A percentile compares a stretch with the other conserved stretches of the same genome.
phyloP scores from a whole-genome alignment of 2,113 vertebrate species.

The Myodes glareolus region DNA sequence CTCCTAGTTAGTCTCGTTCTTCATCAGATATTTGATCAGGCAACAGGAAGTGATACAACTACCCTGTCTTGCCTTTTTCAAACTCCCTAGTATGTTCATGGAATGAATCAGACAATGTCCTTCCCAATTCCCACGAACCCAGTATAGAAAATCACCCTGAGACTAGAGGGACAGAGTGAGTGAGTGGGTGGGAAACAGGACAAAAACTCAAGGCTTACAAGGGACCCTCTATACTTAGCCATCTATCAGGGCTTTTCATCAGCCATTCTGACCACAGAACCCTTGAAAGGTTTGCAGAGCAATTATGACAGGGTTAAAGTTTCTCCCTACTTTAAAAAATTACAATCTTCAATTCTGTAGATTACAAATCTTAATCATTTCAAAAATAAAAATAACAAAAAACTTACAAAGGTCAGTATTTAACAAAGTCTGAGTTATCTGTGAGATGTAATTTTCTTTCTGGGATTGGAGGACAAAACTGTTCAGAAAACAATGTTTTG shows the following conservation, averaged over 20 bases:
- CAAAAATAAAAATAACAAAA: conserved; percentile 62
- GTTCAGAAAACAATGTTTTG: background rate
- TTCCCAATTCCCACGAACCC: conserved; percentile 82
- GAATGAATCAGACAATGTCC: conserved; percentile 82
- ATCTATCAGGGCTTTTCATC: conserved; percentile 81
- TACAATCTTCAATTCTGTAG: conserved; percentile 58
- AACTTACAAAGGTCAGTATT: conserved; percentile 58
- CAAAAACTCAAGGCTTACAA: conserved; percentile 67
- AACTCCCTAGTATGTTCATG: conserved; percentile 63
- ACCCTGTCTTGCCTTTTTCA: conserved; percentile 52
- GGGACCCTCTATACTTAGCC: conserved; percentile 74
- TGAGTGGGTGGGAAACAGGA: conserved; percentile 74
- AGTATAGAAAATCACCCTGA: conserved; percentile 76
- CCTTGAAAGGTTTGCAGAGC: conserved; percentile 54
- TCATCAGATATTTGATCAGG: conserved; percentile 76
- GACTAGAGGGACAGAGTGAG: conserved; percentile 76
- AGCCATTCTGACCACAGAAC: conserved; percentile 53
- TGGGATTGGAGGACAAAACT: background rate
- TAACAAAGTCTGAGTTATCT: conserved; percentile 23
- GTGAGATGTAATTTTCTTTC: conserved; percentile 50
- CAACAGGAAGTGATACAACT: conserved; percentile 77
- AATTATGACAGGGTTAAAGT: conserved; percentile 67
- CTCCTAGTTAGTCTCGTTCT: conserved; percentile 35
- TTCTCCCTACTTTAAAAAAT: conserved; percentile 60
- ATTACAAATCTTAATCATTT: conserved; percentile 59